phyloP scores from a whole-genome alignment of 2,888 invertebrate species.

The Acrocyrtus sp. region DNA sequence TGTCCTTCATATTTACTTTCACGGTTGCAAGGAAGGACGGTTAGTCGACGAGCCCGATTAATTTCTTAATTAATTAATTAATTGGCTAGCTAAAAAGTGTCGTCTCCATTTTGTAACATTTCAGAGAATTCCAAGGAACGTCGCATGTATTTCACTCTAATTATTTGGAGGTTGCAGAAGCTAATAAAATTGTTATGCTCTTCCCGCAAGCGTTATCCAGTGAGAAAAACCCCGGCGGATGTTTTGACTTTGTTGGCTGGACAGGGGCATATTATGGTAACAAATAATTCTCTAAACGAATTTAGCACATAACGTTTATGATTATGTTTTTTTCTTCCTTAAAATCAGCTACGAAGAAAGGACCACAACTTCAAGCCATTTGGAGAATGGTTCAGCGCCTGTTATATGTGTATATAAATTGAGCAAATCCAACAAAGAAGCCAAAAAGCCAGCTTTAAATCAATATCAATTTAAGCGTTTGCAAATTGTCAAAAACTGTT shows the following conservation, averaged over 20 bases:
- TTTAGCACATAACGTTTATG: background rate
- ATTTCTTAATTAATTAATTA: background rate
- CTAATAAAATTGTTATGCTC: constrained; percentile 50
- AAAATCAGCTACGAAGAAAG: constrained; percentile 22
- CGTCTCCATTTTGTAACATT: background rate
- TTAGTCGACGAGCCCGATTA: constrained; percentile 7
- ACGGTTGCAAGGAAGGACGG: constrained; percentile 53
- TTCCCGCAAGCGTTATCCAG: constrained; percentile 52
- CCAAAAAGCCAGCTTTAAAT: too few species aligned
- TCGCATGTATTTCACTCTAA: constrained; percentile 46
- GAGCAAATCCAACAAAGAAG: too few species aligned
- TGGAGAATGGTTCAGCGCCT: constrained; percentile 27
- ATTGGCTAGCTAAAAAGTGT: background rate
- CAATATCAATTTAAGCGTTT: too few species aligned
- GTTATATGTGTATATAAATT: too few species aligned
- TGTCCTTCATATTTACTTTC: constrained; percentile 55
- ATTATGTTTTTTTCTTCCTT: background rate
- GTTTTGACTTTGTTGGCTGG: constrained; percentile 52
- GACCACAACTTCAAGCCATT: constrained; percentile 8
- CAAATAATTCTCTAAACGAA: background rate
- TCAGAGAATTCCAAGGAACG: constrained; percentile 49
- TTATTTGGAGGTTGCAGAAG: constrained; percentile 53
- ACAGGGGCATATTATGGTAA: constrained; percentile 51
- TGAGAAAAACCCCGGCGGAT: constrained; percentile 43
- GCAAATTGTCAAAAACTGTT: too few species aligned